Conservation (phyloP, 1,140 invertebrate species). For the Onthophagus taurus region DNA sequence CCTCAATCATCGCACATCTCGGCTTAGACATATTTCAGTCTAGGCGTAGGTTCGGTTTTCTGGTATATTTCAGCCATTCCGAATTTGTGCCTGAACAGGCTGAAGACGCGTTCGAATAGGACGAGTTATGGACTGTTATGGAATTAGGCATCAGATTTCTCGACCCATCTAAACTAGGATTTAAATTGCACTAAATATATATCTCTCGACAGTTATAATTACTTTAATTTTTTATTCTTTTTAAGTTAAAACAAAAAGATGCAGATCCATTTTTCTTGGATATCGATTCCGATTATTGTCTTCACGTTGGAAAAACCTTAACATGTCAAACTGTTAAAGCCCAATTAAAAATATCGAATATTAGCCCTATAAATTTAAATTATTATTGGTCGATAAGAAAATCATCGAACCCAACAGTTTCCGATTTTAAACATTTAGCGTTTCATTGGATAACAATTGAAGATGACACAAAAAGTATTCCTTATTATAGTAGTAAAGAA, state of each 20-base stretch:
- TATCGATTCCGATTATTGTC: conserved; percentile 7
- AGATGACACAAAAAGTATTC: neutral
- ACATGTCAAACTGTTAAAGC: neutral
- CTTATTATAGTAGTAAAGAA: conserved; percentile 16
- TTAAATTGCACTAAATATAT: too few species aligned
- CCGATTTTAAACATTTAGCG: conserved; percentile 9
- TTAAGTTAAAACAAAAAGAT: conserved; percentile 9
- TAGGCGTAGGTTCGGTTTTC: too few species aligned
- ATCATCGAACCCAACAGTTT: neutral
- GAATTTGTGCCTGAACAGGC: too few species aligned
- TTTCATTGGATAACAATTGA: conserved; percentile 17
- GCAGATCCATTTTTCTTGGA: conserved; percentile 6
- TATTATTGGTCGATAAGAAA: conserved; percentile 7
- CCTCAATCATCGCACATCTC: too few species aligned
- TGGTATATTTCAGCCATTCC: too few species aligned
- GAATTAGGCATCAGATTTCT: too few species aligned
- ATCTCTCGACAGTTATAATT: too few species aligned
- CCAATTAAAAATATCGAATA: neutral
- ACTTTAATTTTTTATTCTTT: too few species aligned
- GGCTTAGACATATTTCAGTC: too few species aligned
- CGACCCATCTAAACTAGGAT: too few species aligned
- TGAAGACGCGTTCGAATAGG: too few species aligned
- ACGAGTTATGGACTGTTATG: too few species aligned
- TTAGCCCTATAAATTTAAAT: conserved; percentile 8
- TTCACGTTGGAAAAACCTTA: conserved; percentile 1